A percentile compares a stretch with the other conserved stretches of the same genome.
Conservation (phyloP, 92 coral and sea anemone genomes). For the Zoanthus gigantus region DNA sequence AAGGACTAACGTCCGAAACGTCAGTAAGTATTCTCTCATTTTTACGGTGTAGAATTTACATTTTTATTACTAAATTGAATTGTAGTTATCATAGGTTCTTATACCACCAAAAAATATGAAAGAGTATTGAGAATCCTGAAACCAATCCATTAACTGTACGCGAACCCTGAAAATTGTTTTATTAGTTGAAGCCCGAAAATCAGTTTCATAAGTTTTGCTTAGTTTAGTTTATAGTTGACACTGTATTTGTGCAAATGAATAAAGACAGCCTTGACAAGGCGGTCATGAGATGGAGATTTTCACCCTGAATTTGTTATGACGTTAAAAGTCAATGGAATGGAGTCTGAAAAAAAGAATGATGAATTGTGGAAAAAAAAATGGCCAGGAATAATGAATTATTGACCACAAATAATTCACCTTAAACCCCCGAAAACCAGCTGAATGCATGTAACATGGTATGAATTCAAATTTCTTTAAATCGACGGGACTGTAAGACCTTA, state of each 20-base stretch:
- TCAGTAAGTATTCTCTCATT: too few species aligned
- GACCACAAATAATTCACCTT: too few species aligned
- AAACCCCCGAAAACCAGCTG: too few species aligned
- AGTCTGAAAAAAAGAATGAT: background rate
- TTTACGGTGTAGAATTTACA: too few species aligned
- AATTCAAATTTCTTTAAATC: too few species aligned
- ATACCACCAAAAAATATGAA: slow-evolving; percentile 11
- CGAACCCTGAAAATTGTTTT: background rate
- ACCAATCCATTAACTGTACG: slow-evolving; percentile 1
- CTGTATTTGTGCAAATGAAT: slow-evolving; percentile 17
- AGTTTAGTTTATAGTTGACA: slow-evolving; percentile 26
- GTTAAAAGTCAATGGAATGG: slow-evolving; percentile 7
- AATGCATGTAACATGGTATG: too few species aligned
- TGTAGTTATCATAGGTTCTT: slow-evolving; percentile 11
- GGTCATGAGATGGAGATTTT: slow-evolving; percentile 17
- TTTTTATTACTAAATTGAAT: too few species aligned
- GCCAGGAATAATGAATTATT: too few species aligned
- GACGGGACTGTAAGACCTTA: too few species aligned
- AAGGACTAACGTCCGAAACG: too few species aligned
- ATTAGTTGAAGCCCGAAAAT: slow-evolving; percentile 24
- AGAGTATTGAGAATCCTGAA: background rate
- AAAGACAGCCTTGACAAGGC: slow-evolving; percentile 24
- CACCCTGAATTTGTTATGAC: slow-evolving; percentile 17
- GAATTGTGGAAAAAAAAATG: too few species aligned
- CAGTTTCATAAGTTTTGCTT: background rate